Evolutionary conservation across 1,140 invertebrate species (phyloP), one percentile per base, ranked within the genome.

Genomic region (Episyrphus balteatus): DNA sequence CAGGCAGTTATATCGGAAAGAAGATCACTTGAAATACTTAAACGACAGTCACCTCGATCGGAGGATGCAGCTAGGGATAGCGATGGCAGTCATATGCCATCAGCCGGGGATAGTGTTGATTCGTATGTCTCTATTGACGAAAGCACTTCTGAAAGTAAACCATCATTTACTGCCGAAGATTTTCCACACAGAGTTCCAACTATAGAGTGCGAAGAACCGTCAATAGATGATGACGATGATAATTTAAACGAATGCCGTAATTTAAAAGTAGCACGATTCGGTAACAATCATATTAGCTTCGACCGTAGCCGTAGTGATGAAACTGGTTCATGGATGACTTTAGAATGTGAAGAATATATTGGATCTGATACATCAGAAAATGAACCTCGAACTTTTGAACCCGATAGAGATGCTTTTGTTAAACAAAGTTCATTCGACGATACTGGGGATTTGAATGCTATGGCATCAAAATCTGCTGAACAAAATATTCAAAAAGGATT

Each of bases 331-430:
- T 79, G 76, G 72, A 70, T 77, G 40, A 78, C 77, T 3, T 71
- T 75, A 2, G 77, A 80, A 46, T 78, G 75, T 57, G 78, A 81
- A 53, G 78, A 80, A 53, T 74, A 71, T 51, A 73, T 75, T 38
- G 73, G 71, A n/a, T 72, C 66, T 0, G 71, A 71, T 42, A 72
- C 67, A 5, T 72, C 74, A 34, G 69, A 75, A 21, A 69, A 66
- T 50, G 68, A 68, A 13, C 60, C 59, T 6, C 53, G 59, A 6
- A 61, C 57, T 14, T 33, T 61, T n/a, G 56, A 62, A 44, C 54
- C 64, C 21, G 55, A 68, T 57, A 56, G 59, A 7, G 62, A 66
- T 57, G 44, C 63, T 7, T 39, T 66, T 0, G 63, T 64, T 31
- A 66, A 61, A 6, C 64, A 67, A 50, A 61, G 58, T 5, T 66